Evolutionary conservation across 2,888 invertebrate genomes (phyloP), one percentile per base, ranked within the genome.

Genomic region (Eupelmus urozonus): DNA sequence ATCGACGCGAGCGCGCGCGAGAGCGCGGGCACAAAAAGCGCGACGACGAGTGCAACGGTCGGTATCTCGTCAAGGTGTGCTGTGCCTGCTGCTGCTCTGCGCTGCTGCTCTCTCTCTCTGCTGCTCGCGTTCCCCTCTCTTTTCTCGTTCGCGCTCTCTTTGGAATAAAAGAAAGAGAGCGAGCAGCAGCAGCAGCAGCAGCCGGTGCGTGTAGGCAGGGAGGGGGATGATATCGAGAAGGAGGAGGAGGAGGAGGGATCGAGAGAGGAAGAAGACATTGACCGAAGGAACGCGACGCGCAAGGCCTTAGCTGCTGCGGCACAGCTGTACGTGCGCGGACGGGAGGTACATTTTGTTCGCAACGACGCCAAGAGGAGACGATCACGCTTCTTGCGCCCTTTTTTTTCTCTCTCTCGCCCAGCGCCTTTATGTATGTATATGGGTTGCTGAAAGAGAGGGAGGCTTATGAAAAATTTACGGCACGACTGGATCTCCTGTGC

Each of bases 251-350:
- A 63, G 40, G 60, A 76, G 55, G 23, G 51, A 20, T 27, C 9
- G 5, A 40, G 82, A 81, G 79, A 82, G 82, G 82, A 83, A 83
- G 85, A 86, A 90, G 90, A 90, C 88, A 88, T 88, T 88, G 89
- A 90, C 89, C 89, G 90, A 89, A 88, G 87, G 87, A 88, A 87
- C 87, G 87, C 86, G 84, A 59, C 75, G 74, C 87, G 86, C 87
- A 86, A 87, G 86, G 85, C 85, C 85, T 85, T 57, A 69, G 63
- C 51, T 57, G 5, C 16, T 60, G 57, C 65, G 67, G 29, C 51
- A 45, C 67, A 16, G 2, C 25, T 27, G 13, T 16, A 4, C 57
- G 13, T 57, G 16, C 51, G 18, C 51, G 16, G 2, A 7, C 13
- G 3, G 34, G 34, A 34, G 9, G 9, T 5, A 34, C 9, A 34